These are phyloP conservation scores for Buphagus erythrorhynchus DNA, from an alignment of 2,797 vertebrate species.

Conservation along the genomic window DNA sequence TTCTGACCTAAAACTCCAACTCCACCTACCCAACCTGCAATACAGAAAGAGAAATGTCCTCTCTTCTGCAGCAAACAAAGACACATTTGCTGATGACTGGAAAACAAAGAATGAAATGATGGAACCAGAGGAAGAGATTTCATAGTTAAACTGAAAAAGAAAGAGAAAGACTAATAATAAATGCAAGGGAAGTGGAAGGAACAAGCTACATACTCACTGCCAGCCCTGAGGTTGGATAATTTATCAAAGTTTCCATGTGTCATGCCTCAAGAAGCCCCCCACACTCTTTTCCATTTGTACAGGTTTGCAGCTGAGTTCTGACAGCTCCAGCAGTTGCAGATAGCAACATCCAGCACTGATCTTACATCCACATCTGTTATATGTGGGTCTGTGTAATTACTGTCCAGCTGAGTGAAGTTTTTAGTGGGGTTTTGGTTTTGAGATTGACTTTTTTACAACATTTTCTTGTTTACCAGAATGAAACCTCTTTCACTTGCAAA, in stretches of 20 bases:
- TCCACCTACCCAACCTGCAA: not conserved
- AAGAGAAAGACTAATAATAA: slow-evolving; percentile 3
- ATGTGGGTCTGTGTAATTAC: not conserved
- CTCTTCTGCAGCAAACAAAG: not conserved
- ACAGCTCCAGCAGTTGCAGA: not conserved
- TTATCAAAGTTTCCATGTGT: not conserved
- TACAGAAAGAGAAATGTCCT: not conserved
- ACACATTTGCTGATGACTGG: not conserved
- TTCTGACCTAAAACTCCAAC: not conserved
- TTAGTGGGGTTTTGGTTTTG: not conserved
- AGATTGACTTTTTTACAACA: not conserved
- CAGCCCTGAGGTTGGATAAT: not conserved
- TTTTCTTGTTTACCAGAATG: not conserved
- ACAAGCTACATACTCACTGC: not conserved
- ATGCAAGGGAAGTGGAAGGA: not conserved
- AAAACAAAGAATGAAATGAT: not conserved
- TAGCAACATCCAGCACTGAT: not conserved
- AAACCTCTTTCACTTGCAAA: not conserved
- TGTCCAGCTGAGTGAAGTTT: not conserved
- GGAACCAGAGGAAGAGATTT: not conserved
- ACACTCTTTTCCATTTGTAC: not conserved
- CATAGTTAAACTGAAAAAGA: not conserved
- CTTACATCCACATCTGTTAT: not conserved
- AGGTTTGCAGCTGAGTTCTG: not conserved
- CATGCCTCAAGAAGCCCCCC: not conserved